phyloP scores from a whole-genome alignment of 2,113 vertebrate genomes.

The Xiphophorus maculatus region DNA sequence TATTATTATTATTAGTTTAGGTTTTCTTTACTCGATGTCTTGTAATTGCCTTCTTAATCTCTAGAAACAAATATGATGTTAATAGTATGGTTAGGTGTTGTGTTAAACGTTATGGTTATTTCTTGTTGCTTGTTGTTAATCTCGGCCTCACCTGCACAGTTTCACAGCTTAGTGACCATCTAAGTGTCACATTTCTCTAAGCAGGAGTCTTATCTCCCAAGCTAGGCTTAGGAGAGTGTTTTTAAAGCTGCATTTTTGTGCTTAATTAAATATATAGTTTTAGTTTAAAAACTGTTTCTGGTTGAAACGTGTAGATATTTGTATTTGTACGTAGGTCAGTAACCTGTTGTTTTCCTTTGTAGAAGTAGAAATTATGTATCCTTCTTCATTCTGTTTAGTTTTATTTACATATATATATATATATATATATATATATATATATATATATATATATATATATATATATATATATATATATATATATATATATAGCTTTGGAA shows the following conservation, averaged over 20 bases:
- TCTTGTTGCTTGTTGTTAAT: background rate
- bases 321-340: background rate
- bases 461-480: no score
- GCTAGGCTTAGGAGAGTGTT: background rate
- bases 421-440: no score
- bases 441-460: no score
- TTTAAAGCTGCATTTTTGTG: background rate
- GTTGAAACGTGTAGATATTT: background rate
- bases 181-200: constrained; percentile 10
- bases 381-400: background rate
- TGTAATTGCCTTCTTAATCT: background rate
- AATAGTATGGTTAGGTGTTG: background rate
- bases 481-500: no score
- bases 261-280: background rate
- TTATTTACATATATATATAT: no score
- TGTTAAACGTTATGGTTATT: background rate
- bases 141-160: background rate
- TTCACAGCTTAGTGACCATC: background rate
- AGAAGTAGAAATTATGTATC: constrained; percentile 25
- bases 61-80: background rate
- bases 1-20: background rate
- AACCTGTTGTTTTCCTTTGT: constrained; percentile 8
- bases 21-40: background rate
- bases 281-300: no score
- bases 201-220: background rate